Base-by-base conservation (phyloP, 1,140 invertebrate species). In the Brachionus calyciflorus region DNA sequence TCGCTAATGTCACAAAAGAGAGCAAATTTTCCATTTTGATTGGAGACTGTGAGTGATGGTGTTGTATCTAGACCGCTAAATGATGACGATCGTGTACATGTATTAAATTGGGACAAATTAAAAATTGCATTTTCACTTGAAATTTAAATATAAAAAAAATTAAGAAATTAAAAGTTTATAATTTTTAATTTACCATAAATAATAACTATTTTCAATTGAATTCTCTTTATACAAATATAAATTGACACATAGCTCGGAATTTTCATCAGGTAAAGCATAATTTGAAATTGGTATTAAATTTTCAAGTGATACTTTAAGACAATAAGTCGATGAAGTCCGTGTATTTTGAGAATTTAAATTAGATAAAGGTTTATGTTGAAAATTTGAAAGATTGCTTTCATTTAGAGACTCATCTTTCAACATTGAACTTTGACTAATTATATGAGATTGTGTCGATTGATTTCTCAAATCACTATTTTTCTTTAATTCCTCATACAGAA, bases 141-240 rank as follows among this genome's bases (percentile, higher is more conserved):
- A 19, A 26, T 49, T 19, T 1, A 3, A 7, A n/a, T 44, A 41
- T 69, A 41, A 24, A 10, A 2, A 40, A 1, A 48, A 33, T 48
- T 70, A 28, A 19, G 4, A 28, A 30, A 10, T 30, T 5, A 9
- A 57, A 26, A 9, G 19, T 0, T 24, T 26, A 21, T 41, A 44
- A 65, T 24, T 49, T 10, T 41, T 2, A n/a, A 3, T 3, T 53
- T 55, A 73, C 69, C 69, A 51, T 46, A 73, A n/a, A 41, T 73
- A 73, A 40, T 51, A 73, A 24, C 69, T 73, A 21, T 73, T 73
- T 53, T 73, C 69, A 26, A 37, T 17, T 21, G 69, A 73, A 55
- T 51, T 51, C 24, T 73, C 69, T 73, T 73, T 73, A 21, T 51
- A 73, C 26, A 73, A 17, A 41, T 17, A 73, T 37, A 73, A 30